Evolutionary conservation across 1,140 invertebrate genomes (phyloP).

Genomic region (Caerostris extrusa): DNA sequence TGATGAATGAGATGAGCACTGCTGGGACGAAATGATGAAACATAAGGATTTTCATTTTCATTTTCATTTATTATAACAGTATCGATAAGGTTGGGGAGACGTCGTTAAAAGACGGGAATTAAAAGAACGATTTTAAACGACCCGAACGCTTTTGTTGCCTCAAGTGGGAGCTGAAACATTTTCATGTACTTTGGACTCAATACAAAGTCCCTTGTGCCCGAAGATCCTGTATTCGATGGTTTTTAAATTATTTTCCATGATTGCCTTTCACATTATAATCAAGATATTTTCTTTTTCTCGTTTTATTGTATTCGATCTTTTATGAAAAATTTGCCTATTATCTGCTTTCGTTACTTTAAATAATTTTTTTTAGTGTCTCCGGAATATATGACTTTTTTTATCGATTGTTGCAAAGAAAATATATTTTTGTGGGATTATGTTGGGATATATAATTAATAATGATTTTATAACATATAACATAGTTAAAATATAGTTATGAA

Average conservation of each 20-base stretch:
- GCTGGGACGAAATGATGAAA: slow-evolving; percentile 28
- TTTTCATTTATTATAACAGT: slow-evolving; percentile 23
- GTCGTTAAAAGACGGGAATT: slow-evolving; percentile 12
- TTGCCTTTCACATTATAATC: slow-evolving; percentile 9
- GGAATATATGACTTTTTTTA: too few species aligned
- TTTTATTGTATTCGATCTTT: background rate
- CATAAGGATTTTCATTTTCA: slow-evolving; percentile 59
- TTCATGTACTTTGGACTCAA: background rate
- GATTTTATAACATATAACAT: too few species aligned
- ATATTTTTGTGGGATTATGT: too few species aligned
- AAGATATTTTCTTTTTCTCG: background rate
- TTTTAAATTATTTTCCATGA: background rate
- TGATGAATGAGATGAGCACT: slow-evolving; percentile 41
- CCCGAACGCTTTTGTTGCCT: slow-evolving; percentile 21
- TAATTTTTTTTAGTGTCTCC: too few species aligned
- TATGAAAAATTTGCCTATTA: background rate
- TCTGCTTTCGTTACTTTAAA: too few species aligned
- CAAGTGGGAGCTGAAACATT: background rate
- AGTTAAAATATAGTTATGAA: too few species aligned
- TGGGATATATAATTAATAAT: too few species aligned
- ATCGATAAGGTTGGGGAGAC: background rate
- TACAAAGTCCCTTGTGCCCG: background rate
- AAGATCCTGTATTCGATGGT: background rate
- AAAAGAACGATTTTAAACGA: background rate
- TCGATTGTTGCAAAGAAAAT: too few species aligned